A percentile compares a stretch with the other conserved stretches of the same genome.
Conservation (phyloP, 30 jellyfish, hydroid and myxozoan species). For the Aurelia sp. region DNA sequence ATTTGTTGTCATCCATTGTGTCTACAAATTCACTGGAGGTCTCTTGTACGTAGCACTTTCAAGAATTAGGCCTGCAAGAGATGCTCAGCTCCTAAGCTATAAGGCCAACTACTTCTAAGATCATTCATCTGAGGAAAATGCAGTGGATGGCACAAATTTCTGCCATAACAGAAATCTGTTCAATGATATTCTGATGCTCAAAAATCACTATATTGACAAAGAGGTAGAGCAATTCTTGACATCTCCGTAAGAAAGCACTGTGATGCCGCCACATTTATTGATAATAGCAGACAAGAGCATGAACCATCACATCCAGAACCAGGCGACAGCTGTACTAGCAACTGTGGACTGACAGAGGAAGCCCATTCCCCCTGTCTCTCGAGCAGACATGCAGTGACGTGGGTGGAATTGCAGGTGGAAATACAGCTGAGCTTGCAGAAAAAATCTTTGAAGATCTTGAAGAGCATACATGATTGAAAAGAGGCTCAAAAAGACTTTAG, state of each 20-base stretch:
- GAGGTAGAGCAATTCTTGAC: background rate
- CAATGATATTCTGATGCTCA: constrained; percentile 7
- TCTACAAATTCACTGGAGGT: no score
- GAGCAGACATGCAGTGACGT: no score
- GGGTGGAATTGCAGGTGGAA: no score
- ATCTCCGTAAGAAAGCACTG: constrained; percentile 28
- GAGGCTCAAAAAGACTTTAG: background rate
- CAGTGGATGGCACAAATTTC: no score
- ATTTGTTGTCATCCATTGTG: no score
- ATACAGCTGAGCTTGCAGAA: no score
- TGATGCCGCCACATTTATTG: constrained; percentile 5
- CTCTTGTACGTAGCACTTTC: no score
- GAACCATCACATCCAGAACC: constrained; percentile 28
- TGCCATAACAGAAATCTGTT: constrained; percentile 33
- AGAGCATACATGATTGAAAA: background rate
- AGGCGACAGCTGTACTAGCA: constrained; percentile 4
- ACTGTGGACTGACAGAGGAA: constrained; percentile 18
- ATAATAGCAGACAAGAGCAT: constrained; percentile 21
- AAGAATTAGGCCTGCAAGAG: no score
- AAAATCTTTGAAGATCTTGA: background rate
- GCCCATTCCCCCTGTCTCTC: no score
- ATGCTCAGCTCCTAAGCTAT: no score
- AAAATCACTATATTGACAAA: constrained; percentile 4
- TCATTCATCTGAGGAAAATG: no score
- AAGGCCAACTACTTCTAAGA: no score